These are phyloP conservation scores for Mactra quadrangularis DNA, from an alignment of 1,140 invertebrate genomes.

Conservation along the genomic window DNA sequence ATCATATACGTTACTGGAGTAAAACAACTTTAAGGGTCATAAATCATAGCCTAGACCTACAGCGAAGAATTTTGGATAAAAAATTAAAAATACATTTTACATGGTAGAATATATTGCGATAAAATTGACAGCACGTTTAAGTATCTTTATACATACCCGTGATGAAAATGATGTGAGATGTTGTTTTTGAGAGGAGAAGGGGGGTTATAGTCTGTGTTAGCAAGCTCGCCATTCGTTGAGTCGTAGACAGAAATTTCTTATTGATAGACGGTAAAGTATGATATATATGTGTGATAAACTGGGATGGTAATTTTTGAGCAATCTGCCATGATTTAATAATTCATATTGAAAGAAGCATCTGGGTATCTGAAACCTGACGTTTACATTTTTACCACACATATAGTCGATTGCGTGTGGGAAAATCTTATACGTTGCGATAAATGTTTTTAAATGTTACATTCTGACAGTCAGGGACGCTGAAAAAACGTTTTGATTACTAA, in stretches of 20 bases:
- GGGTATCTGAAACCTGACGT: conserved; percentile 46
- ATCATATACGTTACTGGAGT: conserved; percentile 12
- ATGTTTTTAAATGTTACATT: conserved; percentile 61
- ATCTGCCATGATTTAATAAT: conserved; percentile 47
- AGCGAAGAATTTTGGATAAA: conserved; percentile 59
- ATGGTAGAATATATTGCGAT: conserved; percentile 44
- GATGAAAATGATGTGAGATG: conserved; percentile 45
- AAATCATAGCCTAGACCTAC: conserved; percentile 61
- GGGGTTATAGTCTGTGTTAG: conserved; percentile 13
- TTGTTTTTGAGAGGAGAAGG: no score
- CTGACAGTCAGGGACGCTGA: conserved; percentile 54
- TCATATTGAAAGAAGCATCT: conserved; percentile 44
- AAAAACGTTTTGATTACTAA: conserved; percentile 62
- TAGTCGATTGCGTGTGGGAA: conserved; percentile 53
- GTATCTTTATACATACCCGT: conserved; percentile 53
- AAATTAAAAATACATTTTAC: conserved; percentile 59
- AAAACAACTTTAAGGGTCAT: conserved; percentile 33
- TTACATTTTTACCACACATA: conserved; percentile 54
- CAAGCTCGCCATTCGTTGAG: conserved; percentile 3
- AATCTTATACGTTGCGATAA: conserved; percentile 53
- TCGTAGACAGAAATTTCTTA: conserved; percentile 5
- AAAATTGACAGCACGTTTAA: conserved; percentile 47
- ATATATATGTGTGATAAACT: conserved; percentile 28
- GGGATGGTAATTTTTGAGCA: conserved; percentile 50
- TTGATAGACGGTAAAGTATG: conserved; percentile 58